These are phyloP conservation scores for Amphipyra berbera DNA, from an alignment of 2,888 invertebrate species.

Conservation along the genomic window DNA sequence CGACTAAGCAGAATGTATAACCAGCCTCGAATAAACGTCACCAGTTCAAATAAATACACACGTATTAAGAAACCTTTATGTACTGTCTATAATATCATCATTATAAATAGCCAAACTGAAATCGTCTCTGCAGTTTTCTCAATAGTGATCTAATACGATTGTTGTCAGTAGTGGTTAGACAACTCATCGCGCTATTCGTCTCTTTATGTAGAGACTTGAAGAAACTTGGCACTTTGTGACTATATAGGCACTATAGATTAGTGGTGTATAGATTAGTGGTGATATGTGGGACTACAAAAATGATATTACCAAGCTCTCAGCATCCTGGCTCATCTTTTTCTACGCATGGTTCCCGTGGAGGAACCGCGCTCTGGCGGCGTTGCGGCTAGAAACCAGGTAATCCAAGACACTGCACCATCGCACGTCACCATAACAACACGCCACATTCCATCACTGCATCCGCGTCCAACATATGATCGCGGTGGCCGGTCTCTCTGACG, in stretches of 20 bases:
- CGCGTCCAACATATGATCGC: conserved; percentile 89
- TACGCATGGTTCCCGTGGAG: conserved; percentile 90
- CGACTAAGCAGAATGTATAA: conserved; percentile 32
- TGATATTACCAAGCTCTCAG: conserved; percentile 92
- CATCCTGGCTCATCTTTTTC: conserved; percentile 93
- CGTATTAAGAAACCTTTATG: conserved; percentile 66
- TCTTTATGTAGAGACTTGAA: conserved; percentile 1
- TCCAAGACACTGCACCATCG: conserved; percentile 80
- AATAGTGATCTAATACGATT: conserved; percentile 60
- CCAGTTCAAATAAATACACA: conserved; percentile 64
- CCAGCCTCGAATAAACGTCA: conserved; percentile 73
- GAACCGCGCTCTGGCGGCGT: conserved; percentile 82
- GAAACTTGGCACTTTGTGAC: conserved; percentile 2
- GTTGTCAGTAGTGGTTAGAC: conserved; percentile 51
- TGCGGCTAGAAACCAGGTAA: conserved; percentile 78
- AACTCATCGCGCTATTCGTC: conserved; percentile 16
- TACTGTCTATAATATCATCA: conserved; percentile 77
- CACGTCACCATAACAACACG: conserved; percentile 86
- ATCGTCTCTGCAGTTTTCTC: conserved; percentile 66
- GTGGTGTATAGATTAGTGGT: conserved; percentile 23
- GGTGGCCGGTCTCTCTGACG: conserved; percentile 85
- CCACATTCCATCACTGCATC: conserved; percentile 90
- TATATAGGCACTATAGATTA: conserved; percentile 10
- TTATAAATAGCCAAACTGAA: conserved; percentile 79
- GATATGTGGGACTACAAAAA: conserved; percentile 68